Percentiles rank a stretch among this genome's conserved stretches.
Conservation (phyloP, 2,113 vertebrate genomes). For the Prochilodus magdalenae region DNA sequence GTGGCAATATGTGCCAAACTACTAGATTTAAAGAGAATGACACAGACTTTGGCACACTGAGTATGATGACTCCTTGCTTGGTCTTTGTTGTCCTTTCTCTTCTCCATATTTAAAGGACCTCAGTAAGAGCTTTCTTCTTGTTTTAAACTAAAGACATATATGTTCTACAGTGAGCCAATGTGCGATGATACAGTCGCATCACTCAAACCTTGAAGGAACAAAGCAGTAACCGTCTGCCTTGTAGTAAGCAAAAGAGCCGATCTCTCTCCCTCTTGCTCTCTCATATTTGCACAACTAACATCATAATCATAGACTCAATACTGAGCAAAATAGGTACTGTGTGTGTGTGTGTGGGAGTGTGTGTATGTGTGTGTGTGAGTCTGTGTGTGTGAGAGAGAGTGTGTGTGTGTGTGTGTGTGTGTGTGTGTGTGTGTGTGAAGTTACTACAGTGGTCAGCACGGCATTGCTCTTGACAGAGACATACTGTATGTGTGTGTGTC, state of each 20-base stretch:
- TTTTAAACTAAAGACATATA: too few relatives aligned
- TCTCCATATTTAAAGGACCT: too few relatives aligned
- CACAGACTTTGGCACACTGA: too few relatives aligned
- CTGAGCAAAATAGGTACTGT: neutral
- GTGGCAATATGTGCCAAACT: too few relatives aligned
- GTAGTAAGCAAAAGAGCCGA: neutral
- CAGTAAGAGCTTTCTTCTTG: too few relatives aligned
- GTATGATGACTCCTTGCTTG: too few relatives aligned
- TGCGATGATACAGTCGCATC: too few relatives aligned
- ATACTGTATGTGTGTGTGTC: conserved; percentile 12
- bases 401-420: neutral
- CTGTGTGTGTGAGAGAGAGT: neutral
- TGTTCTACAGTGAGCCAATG: too few relatives aligned
- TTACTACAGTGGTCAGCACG: neutral
- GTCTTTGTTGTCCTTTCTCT: too few relatives aligned
- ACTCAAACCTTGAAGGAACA: too few relatives aligned
- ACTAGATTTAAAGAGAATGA: too few relatives aligned
- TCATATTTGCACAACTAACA: neutral
- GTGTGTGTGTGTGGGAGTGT: neutral
- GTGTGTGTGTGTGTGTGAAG: neutral
- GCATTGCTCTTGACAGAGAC: neutral
- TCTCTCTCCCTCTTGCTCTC: neutral
- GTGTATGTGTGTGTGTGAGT: neutral
- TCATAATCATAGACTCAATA: neutral
- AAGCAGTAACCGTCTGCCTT: too few relatives aligned